These are phyloP conservation scores for Montipora capitata DNA, from an alignment of 92 coral and sea anemone species.

Conservation along the genomic window DNA sequence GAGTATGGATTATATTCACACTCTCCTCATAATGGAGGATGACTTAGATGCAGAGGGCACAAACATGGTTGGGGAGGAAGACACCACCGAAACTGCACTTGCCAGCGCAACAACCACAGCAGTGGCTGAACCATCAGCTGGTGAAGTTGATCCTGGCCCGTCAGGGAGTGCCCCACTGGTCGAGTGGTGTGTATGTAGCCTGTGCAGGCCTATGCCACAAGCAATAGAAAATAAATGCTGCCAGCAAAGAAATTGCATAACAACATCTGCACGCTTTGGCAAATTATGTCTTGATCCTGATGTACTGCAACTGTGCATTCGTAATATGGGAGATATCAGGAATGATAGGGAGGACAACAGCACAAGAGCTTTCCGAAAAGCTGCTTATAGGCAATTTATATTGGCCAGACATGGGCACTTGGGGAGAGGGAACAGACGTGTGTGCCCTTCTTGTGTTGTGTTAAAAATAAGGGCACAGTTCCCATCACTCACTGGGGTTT, in stretches of 20 bases:
- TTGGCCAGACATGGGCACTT: slow-evolving; percentile 47
- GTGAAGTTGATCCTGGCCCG: not conserved
- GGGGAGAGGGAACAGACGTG: slow-evolving; percentile 58
- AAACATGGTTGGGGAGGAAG: not conserved
- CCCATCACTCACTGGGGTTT: slow-evolving; percentile 26
- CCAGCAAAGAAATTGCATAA: slow-evolving; percentile 3
- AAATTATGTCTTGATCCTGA: slow-evolving; percentile 74
- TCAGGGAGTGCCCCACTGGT: not conserved
- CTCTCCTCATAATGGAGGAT: not conserved
- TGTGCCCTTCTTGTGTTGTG: slow-evolving; percentile 67
- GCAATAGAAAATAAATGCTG: slow-evolving; percentile 44
- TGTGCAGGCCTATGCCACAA: slow-evolving; percentile 18
- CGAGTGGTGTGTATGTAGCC: not conserved
- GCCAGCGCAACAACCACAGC: not conserved
- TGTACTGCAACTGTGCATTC: slow-evolving; percentile 53
- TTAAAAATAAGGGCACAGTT: slow-evolving; percentile 37
- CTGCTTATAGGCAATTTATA: slow-evolving; percentile 59
- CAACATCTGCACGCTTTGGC: slow-evolving; percentile 25
- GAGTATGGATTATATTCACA: not conserved
- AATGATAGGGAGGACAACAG: slow-evolving; percentile 69
- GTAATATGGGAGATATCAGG: slow-evolving; percentile 50
- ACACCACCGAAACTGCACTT: too few species aligned
- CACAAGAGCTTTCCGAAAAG: slow-evolving; percentile 60
- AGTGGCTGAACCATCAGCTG: not conserved
- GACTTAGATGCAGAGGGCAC: not conserved